phyloP scores from a whole-genome alignment of 2,888 invertebrate genomes.

The Tupiocoris notatus region DNA sequence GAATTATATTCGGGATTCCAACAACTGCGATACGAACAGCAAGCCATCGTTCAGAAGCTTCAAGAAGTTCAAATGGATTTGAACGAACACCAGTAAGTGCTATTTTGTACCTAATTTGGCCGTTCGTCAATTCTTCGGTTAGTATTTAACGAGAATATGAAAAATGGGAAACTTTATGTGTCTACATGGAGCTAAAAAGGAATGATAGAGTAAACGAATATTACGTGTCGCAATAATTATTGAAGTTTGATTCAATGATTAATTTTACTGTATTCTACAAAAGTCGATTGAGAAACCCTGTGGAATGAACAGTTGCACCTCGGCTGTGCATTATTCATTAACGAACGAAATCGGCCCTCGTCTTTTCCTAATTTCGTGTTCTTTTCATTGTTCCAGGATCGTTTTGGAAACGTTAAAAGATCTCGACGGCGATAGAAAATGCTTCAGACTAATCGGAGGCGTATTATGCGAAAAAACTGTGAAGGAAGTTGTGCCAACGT shows the following conservation, averaged over 20 bases:
- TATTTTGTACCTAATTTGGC: too few species aligned
- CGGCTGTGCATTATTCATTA: too few species aligned
- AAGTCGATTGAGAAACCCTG: too few species aligned
- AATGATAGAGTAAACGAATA: too few species aligned
- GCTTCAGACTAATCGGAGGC: slow-evolving; percentile 91
- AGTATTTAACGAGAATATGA: too few species aligned
- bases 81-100: slow-evolving; percentile 91
- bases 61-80: slow-evolving; percentile 91
- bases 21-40: slow-evolving; percentile 80
- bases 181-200: too few species aligned
- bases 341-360: too few species aligned
- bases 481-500: slow-evolving; percentile 82
- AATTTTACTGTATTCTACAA: too few species aligned
- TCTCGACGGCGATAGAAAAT: slow-evolving; percentile 79
- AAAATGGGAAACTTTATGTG: too few species aligned
- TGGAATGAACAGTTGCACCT: too few species aligned
- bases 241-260: too few species aligned
- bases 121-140: neutral
- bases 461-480: slow-evolving; percentile 91
- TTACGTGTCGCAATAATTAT: too few species aligned
- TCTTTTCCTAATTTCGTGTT: neutral
- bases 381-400: slow-evolving; percentile 70
- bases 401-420: slow-evolving; percentile 89
- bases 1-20: slow-evolving; percentile 87
- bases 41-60: slow-evolving; percentile 80